Evolutionary conservation across 2,797 vertebrate species (phyloP).

Genomic region (Morus bassanus): DNA sequence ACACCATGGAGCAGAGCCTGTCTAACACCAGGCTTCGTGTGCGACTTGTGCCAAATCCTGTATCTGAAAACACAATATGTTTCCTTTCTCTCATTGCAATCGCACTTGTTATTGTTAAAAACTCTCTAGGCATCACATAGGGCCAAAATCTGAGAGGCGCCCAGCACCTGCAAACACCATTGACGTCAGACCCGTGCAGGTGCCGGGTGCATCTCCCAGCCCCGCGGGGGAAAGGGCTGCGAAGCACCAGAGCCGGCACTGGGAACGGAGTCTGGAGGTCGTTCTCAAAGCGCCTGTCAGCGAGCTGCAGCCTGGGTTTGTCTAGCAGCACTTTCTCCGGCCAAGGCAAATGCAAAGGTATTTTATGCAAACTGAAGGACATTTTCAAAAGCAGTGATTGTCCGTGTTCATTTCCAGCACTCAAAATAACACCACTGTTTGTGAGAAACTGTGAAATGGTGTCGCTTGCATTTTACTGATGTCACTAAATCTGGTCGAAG

Average conservation of each 20-base stretch:
- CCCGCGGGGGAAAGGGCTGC: fast-evolving
- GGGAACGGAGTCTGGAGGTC: not conserved
- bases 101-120: not conserved
- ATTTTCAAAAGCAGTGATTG: not conserved
- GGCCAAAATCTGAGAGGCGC: not conserved
- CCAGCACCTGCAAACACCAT: not conserved
- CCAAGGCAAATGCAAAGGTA: not conserved
- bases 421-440: fast-evolving
- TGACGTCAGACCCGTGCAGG: constrained; percentile 17
- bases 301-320: not conserved
- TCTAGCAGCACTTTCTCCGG: fast-evolving
- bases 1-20: not conserved
- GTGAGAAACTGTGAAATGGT: fast-evolving
- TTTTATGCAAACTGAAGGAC: not conserved
- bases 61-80: constrained; percentile 60
- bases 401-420: fast-evolving
- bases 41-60: constrained; percentile 41
- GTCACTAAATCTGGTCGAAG: not conserved
- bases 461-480: not conserved
- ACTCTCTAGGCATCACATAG: not conserved
- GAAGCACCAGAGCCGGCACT: not conserved
- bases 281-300: not conserved
- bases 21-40: not conserved
- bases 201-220: not conserved
- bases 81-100: constrained; percentile 61